Percentiles rank a stretch among this genome's conserved stretches.
phyloP scores from a whole-genome alignment of 2,888 invertebrate species.

The Omphaloscelis lunosa region DNA sequence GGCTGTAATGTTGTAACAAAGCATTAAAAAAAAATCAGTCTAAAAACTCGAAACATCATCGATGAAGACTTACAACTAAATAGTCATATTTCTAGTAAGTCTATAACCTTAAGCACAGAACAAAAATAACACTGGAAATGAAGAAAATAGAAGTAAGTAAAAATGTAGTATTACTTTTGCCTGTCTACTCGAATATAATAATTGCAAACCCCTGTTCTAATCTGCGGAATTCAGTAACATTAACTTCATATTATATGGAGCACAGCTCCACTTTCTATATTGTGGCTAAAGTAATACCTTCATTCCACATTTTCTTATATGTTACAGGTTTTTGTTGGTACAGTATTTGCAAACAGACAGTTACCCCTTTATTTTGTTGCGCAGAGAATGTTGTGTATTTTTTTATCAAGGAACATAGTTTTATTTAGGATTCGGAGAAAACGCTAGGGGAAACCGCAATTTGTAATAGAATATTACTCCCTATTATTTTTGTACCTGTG shows the following conservation, averaged over 20 bases:
- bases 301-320: slow-evolving; percentile 57
- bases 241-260: slow-evolving; percentile 56
- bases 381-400: slow-evolving; percentile 42
- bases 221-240: slow-evolving; percentile 56
- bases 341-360: slow-evolving; percentile 53
- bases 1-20: background rate
- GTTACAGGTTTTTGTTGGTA: slow-evolving; percentile 52
- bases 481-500: slow-evolving; percentile 6
- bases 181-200: slow-evolving; percentile 44
- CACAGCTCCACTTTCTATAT: slow-evolving; percentile 43
- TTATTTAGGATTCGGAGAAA: slow-evolving; percentile 27
- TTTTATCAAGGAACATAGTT: slow-evolving; percentile 45
- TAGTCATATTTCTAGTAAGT: slow-evolving; percentile 5
- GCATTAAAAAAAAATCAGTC: background rate
- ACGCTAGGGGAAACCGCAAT: slow-evolving; percentile 29
- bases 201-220: slow-evolving; percentile 57
- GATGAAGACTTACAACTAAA: background rate
- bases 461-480: slow-evolving; percentile 35
- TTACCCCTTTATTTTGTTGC: slow-evolving; percentile 55
- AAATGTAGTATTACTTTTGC: slow-evolving; percentile 14
- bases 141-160: slow-evolving; percentile 19
- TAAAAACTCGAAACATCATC: background rate
- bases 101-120: slow-evolving; percentile 6
- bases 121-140: slow-evolving; percentile 16
- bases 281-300: slow-evolving; percentile 57